Evolutionary conservation across 2,797 vertebrate genomes (phyloP).

Genomic region (Sebastiscus albofasciatus): DNA sequence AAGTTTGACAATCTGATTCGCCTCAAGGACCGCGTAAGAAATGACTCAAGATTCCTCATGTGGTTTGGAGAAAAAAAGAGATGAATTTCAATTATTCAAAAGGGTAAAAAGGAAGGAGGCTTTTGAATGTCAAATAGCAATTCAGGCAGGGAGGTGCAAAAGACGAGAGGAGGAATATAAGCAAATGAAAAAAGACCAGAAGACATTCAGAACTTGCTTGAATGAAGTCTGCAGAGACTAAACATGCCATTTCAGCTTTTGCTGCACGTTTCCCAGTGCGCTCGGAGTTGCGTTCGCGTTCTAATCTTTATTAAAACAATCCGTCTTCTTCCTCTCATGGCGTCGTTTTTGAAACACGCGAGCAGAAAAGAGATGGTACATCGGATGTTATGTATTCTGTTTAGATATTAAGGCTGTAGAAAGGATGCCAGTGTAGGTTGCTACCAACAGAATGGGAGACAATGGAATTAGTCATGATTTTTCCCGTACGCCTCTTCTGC

Average conservation of each 20-base stretch:
- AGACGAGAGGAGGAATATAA: conserved; percentile 17
- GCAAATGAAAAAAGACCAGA: conserved; percentile 36
- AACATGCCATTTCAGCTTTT: conserved; percentile 61
- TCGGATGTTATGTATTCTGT: conserved; percentile 53
- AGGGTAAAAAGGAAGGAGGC: conserved; percentile 57
- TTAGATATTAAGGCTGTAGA: conserved; percentile 52
- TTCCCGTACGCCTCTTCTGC: conserved; percentile 37
- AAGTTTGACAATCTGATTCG: conserved; percentile 69
- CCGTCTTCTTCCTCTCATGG: conserved; percentile 53
- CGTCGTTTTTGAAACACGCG: conserved; percentile 36
- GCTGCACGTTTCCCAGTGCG: conserved; percentile 43
- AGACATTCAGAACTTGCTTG: conserved; percentile 30
- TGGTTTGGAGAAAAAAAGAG: conserved; percentile 41
- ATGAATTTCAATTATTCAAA: conserved; percentile 77
- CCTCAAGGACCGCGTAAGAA: conserved; percentile 57
- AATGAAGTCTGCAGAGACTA: conserved; percentile 56
- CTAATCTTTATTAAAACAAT: conserved; percentile 74
- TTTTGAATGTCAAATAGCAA: conserved; percentile 73
- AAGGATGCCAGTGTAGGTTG: conserved; percentile 39
- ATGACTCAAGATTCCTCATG: conserved; percentile 58
- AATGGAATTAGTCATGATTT: conserved; percentile 63
- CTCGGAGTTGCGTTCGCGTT: conserved; percentile 32
- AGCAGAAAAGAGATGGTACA: conserved; percentile 17
- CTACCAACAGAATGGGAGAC: conserved; percentile 50
- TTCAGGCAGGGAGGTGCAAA: conserved; percentile 46